Percentiles rank a stretch among this genome's conserved stretches.
These are phyloP conservation scores for Campaea margaritaria DNA, from an alignment of 2,888 invertebrate species.

Conservation along the genomic window DNA sequence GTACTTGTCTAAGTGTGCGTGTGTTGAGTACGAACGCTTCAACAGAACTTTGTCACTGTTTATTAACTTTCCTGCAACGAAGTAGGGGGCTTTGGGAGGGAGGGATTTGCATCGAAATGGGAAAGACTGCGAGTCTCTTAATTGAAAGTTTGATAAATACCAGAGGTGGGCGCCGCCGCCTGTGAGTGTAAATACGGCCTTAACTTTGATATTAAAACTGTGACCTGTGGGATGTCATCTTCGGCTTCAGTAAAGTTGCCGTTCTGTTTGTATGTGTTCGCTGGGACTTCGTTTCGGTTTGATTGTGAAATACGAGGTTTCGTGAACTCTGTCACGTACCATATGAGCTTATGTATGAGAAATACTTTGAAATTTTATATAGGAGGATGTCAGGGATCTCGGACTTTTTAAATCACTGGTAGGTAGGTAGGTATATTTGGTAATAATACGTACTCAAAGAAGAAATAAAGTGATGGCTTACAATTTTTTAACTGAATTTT, in stretches of 20 bases:
- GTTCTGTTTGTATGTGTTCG: conserved; percentile 1
- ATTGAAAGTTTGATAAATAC: conserved; percentile 73
- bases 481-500: too few species aligned
- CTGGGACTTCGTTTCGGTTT: neutral
- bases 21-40: neutral
- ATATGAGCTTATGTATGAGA: too few species aligned
- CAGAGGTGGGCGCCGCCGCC: conserved; percentile 36
- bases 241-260: conserved; percentile 18
- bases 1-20: neutral
- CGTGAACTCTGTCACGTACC: too few species aligned
- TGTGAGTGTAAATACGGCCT: conserved; percentile 37
- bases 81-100: conserved; percentile 28
- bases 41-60: conserved; percentile 8
- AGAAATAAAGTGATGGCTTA: too few species aligned
- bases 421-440: too few species aligned
- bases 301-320: neutral
- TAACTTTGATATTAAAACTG: conserved; percentile 57
- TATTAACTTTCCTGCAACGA: conserved; percentile 1
- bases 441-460: too few species aligned
- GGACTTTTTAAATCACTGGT: too few species aligned
- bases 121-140: conserved; percentile 68
- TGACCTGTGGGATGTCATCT: conserved; percentile 44
- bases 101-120: conserved; percentile 78
- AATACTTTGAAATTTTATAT: too few species aligned
- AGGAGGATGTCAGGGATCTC: too few species aligned